Evolutionary conservation across 92 coral and sea anemone genomes (phyloP), one percentile per base, ranked within the genome.

Genomic region (Paragorgia papillata): DNA sequence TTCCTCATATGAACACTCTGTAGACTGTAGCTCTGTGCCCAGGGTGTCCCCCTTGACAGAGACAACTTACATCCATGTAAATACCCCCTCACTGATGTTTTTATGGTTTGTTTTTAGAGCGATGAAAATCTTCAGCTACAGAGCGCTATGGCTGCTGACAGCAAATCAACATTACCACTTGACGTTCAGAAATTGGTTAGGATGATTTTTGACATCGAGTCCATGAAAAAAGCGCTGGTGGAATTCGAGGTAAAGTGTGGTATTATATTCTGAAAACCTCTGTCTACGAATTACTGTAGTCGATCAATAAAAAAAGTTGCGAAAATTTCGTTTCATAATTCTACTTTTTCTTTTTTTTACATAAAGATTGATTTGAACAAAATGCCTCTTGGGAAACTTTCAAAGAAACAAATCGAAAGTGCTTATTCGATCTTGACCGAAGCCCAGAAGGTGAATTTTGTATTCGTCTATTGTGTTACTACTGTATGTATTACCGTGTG

Each of bases 161-260:
- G 97, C 34, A 84, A 87, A 44, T 88, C 95, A 6, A 69, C 89
- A 39, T 87, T 95, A 9, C 83, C 90, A 19, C 20, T 28, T 9
- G 73, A 83, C 22, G 56, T 95, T 30, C 97, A 91, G 56, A 86
- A 87, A 34, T 82, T 95, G 43, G 90, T 95, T 53, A 89, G 86
- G 70, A 91, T 95, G 97, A 95, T 95, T 61, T 95, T 95, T 83
- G 99, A 95, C 70, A 88, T 95, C 22, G 99, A 95, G 78, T 86
- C 91, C 37, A 95, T 95, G 99, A 95, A 95, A 82, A 89, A 91
- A 67, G 85, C 99, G 9, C 75, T 95, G 76, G 80, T 95, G n/a
- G 99, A 95, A 41, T 95, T 95, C 69, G 99, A 95, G 92, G 99
- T 94, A 55, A 44, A 80, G 48, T 27, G n/a, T 33, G 7, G 6